Conservation (phyloP, 2,888 invertebrate species). For the Anticlea derivata region DNA sequence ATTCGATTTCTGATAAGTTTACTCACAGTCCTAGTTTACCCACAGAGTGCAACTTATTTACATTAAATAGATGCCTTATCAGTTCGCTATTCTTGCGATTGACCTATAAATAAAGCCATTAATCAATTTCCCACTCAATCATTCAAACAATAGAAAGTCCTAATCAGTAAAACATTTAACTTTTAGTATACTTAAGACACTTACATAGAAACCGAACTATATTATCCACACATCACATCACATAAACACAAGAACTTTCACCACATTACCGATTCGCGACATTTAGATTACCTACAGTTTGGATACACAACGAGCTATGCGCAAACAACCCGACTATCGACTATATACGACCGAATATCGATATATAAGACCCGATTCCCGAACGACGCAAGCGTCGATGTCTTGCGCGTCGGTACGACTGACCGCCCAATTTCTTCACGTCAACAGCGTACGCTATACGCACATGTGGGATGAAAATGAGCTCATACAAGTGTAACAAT, state of each 20-base stretch:
- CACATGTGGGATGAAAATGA: conserved; percentile 51
- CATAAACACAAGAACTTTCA: conserved; percentile 34
- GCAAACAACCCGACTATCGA: conserved; percentile 25
- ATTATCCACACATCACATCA: conserved; percentile 27
- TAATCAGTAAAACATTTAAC: conserved; percentile 1
- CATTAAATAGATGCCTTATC: neutral
- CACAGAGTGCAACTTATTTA: too few species aligned
- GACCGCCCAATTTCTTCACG: conserved; percentile 66
- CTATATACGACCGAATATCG: conserved; percentile 28
- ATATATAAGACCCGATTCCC: conserved; percentile 14
- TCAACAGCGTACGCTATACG: conserved; percentile 46
- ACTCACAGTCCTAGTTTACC: too few species aligned
- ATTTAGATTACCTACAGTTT: conserved; percentile 25
- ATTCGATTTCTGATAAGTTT: neutral
- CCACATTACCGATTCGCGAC: conserved; percentile 30
- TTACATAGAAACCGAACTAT: conserved; percentile 27
- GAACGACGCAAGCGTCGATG: conserved; percentile 59
- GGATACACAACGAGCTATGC: conserved; percentile 26
- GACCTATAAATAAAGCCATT: neutral
- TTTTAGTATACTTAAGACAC: conserved; percentile 12
- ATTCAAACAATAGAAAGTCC: conserved; percentile 3
- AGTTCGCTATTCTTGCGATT: neutral
- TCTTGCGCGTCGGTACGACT: conserved; percentile 66
- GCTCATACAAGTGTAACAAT: conserved; percentile 37
- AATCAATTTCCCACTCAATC: conserved; percentile 9